Base-by-base conservation (phyloP, 1,140 invertebrate species). In the Heliconius hermathena region DNA sequence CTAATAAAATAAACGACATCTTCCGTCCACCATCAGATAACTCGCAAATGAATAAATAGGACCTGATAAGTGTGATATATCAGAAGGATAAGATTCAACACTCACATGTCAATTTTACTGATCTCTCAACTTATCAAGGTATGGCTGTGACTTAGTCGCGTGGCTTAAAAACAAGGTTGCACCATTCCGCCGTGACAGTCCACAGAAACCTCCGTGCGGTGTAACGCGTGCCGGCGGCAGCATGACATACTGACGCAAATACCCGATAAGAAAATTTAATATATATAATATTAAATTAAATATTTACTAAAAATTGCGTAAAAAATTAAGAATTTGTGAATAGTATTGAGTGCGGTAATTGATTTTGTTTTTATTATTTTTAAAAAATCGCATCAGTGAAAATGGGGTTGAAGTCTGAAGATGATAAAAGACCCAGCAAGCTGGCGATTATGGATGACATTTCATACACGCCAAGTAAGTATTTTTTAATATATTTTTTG, bases 371-470 rank as follows among this genome's bases (percentile, higher is more conserved):
- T 84, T 84, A 81, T 54, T 82, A 76, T 85, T 79, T 83, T 73
- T 74, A 26, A 26, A n/a, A 66, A 26, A 81, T 70, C 80, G 60
- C 74, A 76, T 74, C 82, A 87, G 91, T 94, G 90, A 91, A 89
- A 88, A 94, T 94, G 92, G 92, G 91, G 85, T 89, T 94, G 85
- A 93, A 87, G 77, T 79, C 86, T 54, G 91, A 93, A 79, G 92
- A 94, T 77, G 91, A 94, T 78, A 94, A 94, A 77, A 84, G 90
- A 78, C 93, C 93, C 36, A 94, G 93, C 87, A 94, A 94, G 81
- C 49, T 94, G 87, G 93, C 92, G 78, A 94, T 94, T 76, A 94
- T 94, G 92, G 93, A 93, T 83, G 93, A 94, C 38, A 84, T 84
- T 73, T 89, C 89, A 13, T 89, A 91, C n/a, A 80, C 77, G 49